A percentile compares a stretch with the other conserved stretches of the same genome.
phyloP scores from a whole-genome alignment of 2,888 invertebrate species.

The Drosophila kanekoi region DNA sequence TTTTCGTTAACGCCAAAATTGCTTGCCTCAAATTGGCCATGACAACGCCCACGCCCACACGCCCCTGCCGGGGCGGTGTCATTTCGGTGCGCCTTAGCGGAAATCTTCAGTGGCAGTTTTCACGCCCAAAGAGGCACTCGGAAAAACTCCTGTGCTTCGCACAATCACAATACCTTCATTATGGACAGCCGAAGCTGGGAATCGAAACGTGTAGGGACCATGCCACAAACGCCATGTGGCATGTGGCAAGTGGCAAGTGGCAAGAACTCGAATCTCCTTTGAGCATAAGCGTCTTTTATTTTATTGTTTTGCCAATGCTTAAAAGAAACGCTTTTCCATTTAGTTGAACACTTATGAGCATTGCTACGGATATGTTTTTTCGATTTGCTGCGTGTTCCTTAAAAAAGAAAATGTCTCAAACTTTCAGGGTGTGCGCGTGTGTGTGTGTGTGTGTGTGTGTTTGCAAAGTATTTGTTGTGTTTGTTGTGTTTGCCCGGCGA shows the following conservation, averaged over 20 bases:
- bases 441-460: conserved; percentile 16
- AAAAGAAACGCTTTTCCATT: conserved; percentile 81
- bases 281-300: conserved; percentile 73
- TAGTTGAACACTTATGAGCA: conserved; percentile 80
- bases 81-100: conserved; percentile 51
- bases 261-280: conserved; percentile 38
- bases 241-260: conserved; percentile 33
- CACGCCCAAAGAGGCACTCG: conserved; percentile 56
- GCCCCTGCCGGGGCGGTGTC: conserved; percentile 11
- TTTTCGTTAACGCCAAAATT: conserved; percentile 54
- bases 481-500: conserved; percentile 47
- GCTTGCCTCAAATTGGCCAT: conserved; percentile 60
- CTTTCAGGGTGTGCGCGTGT: conserved; percentile 22
- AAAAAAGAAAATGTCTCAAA: conserved; percentile 63
- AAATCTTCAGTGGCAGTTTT: conserved; percentile 68
- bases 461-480: conserved; percentile 3
- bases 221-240: conserved; percentile 46
- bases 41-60: conserved; percentile 28
- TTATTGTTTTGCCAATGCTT: conserved; percentile 80
- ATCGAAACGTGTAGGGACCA: conserved; percentile 58
- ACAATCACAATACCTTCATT: conserved; percentile 74
- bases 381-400: conserved; percentile 50
- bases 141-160: conserved; percentile 26
- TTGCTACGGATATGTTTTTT: conserved; percentile 68
- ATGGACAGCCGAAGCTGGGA: conserved; percentile 46